Conservation (phyloP, 2,888 invertebrate species). For the Cephus sareptanus region DNA sequence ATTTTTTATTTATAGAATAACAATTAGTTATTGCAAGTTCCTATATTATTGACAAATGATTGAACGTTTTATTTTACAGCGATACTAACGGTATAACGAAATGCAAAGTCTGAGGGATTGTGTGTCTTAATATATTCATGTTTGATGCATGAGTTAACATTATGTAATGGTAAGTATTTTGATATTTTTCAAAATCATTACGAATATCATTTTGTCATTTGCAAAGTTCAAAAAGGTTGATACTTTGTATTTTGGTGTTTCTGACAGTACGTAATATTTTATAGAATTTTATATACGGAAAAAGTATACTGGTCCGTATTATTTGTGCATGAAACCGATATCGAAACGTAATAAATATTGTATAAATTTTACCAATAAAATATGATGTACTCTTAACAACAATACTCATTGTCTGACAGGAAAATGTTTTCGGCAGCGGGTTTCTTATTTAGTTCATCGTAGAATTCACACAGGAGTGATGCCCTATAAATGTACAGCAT, state of each 20-base stretch:
- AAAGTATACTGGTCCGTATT: background rate
- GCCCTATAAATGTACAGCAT: slow-evolving; percentile 86
- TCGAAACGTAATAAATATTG: background rate
- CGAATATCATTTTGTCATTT: background rate
- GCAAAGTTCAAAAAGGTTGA: background rate
- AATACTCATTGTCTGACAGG: slow-evolving; percentile 67
- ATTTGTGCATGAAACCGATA: background rate
- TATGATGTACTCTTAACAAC: background rate
- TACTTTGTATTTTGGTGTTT: background rate
- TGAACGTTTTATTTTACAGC: background rate
- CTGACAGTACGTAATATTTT: background rate
- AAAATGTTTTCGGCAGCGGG: slow-evolving; percentile 87
- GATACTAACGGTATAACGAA: background rate
- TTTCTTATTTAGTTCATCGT: slow-evolving; percentile 86
- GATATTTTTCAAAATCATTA: background rate
- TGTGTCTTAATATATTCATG: slow-evolving; percentile 59
- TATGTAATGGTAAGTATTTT: background rate
- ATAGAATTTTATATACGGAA: background rate
- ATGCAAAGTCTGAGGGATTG: slow-evolving; percentile 14
- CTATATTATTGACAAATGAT: background rate
- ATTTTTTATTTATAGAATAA: slow-evolving; percentile 42
- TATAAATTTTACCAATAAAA: background rate
- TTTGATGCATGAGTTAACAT: slow-evolving; percentile 33
- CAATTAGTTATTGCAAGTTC: background rate
- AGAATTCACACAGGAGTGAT: slow-evolving; percentile 87